These are phyloP conservation scores for Cliona cf. orientalis DNA, from an alignment of 37 sponge, comb jelly and placozoan genomes.

Conservation along the genomic window DNA sequence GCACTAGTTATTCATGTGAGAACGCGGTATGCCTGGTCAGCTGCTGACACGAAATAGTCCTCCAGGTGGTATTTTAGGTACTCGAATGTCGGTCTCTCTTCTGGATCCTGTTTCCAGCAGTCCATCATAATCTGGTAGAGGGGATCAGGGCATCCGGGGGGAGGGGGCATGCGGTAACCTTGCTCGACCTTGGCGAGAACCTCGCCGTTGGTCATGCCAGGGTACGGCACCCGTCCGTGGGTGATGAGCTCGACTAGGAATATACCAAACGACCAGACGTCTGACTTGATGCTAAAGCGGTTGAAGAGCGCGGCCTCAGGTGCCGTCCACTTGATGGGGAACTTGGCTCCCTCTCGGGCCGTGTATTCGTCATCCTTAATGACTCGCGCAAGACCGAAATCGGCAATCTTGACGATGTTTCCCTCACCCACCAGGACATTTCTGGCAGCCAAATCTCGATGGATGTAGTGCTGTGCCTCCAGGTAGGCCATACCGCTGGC, in stretches of 20 bases:
- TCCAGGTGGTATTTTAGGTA: slow-evolving; percentile 90
- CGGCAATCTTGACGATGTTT: slow-evolving; percentile 90
- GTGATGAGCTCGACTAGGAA: slow-evolving; percentile 94
- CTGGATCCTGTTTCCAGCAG: slow-evolving; percentile 91
- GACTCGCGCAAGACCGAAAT: slow-evolving; percentile 97
- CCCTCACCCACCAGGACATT: slow-evolving; percentile 96
- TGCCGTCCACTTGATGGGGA: slow-evolving; percentile 99
- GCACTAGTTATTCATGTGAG: slow-evolving; percentile 66
- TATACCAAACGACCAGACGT: slow-evolving; percentile 98
- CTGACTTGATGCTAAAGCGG: slow-evolving; percentile 97
- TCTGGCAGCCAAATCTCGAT: slow-evolving; percentile 96
- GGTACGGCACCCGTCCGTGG: slow-evolving; percentile 96
- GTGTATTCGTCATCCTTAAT: slow-evolving; percentile 90
- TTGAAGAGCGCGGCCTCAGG: slow-evolving; percentile 97
- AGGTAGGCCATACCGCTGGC: slow-evolving; percentile 96
- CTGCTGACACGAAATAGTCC: slow-evolving; percentile 94
- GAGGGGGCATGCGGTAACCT: slow-evolving; percentile 91
- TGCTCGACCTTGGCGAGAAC: slow-evolving; percentile 86
- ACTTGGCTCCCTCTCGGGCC: slow-evolving; percentile 92
- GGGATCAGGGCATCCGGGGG: slow-evolving; percentile 89
- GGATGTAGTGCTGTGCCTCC: slow-evolving; percentile 93
- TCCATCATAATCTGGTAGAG: slow-evolving; percentile 93
- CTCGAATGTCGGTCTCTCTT: slow-evolving; percentile 95
- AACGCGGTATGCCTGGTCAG: slow-evolving; percentile 60
- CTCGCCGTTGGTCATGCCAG: slow-evolving; percentile 96